Evolutionary conservation across 2,888 invertebrate species (phyloP), one percentile per base, ranked within the genome.

Genomic region (Cosmia trapezina): DNA sequence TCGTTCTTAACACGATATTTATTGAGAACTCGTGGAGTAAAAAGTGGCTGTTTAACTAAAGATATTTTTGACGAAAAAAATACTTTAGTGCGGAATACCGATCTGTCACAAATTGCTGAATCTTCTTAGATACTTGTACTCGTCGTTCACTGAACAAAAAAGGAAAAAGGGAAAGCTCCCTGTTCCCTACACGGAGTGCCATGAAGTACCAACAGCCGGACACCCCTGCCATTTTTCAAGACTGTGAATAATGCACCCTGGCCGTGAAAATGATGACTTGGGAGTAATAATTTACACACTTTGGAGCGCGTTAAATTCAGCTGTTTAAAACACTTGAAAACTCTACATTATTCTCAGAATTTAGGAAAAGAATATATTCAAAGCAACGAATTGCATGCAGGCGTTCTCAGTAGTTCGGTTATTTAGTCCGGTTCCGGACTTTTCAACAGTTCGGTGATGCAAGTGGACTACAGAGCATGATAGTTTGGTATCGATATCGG

Each of bases 161-260:
- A n/a, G n/a, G n/a, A n/a, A n/a, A n/a, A n/a, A n/a, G n/a, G n/a
- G n/a, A n/a, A n/a, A n/a, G 4, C 53, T 33, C 33, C 8, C 33
- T 57, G 22, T 51, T 47, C 22, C 19, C 65, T 19, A 54, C 41
- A 14, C n/a, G 9, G 53, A 71, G 49, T 78, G 73, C 56, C 69
- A 72, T 83, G 65, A 81, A 83, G 73, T 74, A 72, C 74, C 68
- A 11, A 63, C 63, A 49, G 56, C 12, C 19, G 47, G n/a, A 57
- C 66, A 70, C 70, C 62, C 41, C 47, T 57, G 47, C 43, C 51
- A 70, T 79, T 79, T 77, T 76, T 74, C 69, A 76, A 76, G 70
- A 72, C 74, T 81, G 51, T 65, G 70, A 73, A 76, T 83, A 83
- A 76, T 79, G 76, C 72, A 71, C 63, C 33, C 60, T 68, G 68